Percentiles rank a stretch among this genome's conserved stretches.
Evolutionary conservation across 2,888 invertebrate genomes (phyloP).

Genomic region (Ochropacha duplaris): DNA sequence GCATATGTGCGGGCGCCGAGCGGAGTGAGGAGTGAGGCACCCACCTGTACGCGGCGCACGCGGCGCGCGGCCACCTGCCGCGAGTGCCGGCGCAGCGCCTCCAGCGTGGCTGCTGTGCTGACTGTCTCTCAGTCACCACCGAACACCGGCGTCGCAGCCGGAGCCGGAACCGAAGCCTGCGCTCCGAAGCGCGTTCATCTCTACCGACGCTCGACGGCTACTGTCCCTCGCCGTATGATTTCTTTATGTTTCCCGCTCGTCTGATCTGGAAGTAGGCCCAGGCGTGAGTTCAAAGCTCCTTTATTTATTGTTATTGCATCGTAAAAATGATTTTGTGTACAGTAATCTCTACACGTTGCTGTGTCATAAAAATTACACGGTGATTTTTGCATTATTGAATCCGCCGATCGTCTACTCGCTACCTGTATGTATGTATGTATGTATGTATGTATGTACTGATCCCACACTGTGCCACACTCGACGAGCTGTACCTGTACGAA

Average conservation of each 20-base stretch:
- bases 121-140: conserved; percentile 9
- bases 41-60: conserved; percentile 92
- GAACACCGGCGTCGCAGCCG: conserved; percentile 12
- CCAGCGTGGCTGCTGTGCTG: conserved; percentile 72
- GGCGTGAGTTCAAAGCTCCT: conserved; percentile 43
- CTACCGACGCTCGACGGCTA: conserved; percentile 13
- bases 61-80: conserved; percentile 92
- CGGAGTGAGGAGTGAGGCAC: conserved; percentile 51
- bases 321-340: conserved; percentile 42
- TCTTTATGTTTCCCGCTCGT: conserved; percentile 12
- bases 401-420: not conserved
- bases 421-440: no score
- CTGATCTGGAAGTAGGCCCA: conserved; percentile 26
- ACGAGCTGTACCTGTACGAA: no score
- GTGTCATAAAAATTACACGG: conserved; percentile 20
- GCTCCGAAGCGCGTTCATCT: conserved; percentile 8
- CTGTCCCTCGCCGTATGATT: conserved; percentile 8
- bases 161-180: conserved; percentile 13
- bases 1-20: conserved; percentile 28
- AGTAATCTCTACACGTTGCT: conserved; percentile 20
- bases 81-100: conserved; percentile 92
- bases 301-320: conserved; percentile 50
- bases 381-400: conserved; percentile 3
- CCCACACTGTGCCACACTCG: not conserved
- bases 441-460: no score